Evolutionary conservation across 1,140 invertebrate genomes (phyloP).

Genomic region (Listronotus bonariensis): DNA sequence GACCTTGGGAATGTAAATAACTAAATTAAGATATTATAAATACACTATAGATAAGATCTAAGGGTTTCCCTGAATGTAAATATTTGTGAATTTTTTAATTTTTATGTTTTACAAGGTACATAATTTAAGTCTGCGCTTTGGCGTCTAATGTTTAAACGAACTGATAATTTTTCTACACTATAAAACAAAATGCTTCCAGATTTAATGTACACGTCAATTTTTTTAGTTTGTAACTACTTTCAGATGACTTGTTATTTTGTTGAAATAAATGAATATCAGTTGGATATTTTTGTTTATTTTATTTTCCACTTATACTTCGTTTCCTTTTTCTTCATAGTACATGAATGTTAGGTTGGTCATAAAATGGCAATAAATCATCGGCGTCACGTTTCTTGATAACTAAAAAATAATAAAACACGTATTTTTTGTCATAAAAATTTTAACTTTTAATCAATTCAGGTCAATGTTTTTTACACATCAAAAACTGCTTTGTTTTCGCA

Average conservation of each 20-base stretch:
- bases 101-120: conserved; percentile 48
- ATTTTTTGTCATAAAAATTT: too few species aligned
- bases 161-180: conserved; percentile 53
- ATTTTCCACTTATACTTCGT: too few species aligned
- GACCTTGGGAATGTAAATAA: conserved; percentile 48
- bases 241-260: conserved; percentile 53
- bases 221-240: conserved; percentile 53
- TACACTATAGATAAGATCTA: conserved; percentile 34
- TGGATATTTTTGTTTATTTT: conserved; percentile 36
- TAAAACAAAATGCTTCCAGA: conserved; percentile 53
- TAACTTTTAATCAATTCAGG: too few species aligned
- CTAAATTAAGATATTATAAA: conserved; percentile 40
- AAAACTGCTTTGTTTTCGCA: too few species aligned
- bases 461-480: too few species aligned
- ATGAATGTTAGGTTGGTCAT: too few species aligned
- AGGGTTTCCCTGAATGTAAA: conserved; percentile 46
- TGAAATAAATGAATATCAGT: conserved; percentile 55
- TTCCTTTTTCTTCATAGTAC: too few species aligned
- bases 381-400: too few species aligned
- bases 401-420: too few species aligned
- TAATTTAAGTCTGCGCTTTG: conserved; percentile 49
- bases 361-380: too few species aligned
- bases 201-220: conserved; percentile 53
- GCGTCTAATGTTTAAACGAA: conserved; percentile 47
- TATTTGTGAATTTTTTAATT: conserved; percentile 53